These are phyloP conservation scores for Thunnus thynnus DNA, from an alignment of 2,113 vertebrate species.

Conservation along the genomic window DNA sequence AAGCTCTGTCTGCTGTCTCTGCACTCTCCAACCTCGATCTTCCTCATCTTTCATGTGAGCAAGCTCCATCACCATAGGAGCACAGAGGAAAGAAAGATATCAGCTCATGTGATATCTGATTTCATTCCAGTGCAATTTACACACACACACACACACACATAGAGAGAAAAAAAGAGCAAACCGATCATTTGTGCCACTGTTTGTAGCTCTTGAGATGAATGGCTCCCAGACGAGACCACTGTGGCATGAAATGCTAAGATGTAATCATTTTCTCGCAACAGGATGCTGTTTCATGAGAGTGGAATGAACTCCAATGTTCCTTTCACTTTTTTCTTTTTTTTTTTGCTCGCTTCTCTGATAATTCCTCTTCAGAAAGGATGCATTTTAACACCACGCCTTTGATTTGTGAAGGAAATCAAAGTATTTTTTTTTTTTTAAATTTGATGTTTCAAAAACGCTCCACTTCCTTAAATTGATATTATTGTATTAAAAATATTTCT, in stretches of 20 bases:
- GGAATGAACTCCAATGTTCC: constrained; percentile 53
- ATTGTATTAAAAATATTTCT: too few relatives aligned
- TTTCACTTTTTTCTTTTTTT: constrained; percentile 19
- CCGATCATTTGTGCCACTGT: constrained; percentile 60
- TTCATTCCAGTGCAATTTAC: constrained; percentile 48
- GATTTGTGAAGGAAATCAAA: constrained; percentile 19
- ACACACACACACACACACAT: constrained; percentile 23
- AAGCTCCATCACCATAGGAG: constrained; percentile 37
- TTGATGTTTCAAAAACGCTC: not conserved
- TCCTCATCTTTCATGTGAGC: constrained; percentile 60
- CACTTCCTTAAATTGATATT: not conserved
- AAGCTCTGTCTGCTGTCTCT: constrained; percentile 26
- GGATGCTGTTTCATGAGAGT: constrained; percentile 54
- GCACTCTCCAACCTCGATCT: constrained; percentile 10
- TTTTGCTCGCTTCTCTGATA: constrained; percentile 11
- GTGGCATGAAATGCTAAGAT: constrained; percentile 70
- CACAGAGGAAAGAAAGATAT: constrained; percentile 57
- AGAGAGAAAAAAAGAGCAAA: constrained; percentile 38
- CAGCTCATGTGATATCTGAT: constrained; percentile 72
- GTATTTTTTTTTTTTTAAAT: not conserved
- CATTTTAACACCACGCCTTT: not conserved
- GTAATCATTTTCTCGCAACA: constrained; percentile 73
- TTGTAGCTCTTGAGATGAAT: constrained; percentile 70
- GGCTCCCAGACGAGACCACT: constrained; percentile 53
- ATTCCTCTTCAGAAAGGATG: constrained; percentile 28